These are phyloP conservation scores for Mercenaria mercenaria DNA, from an alignment of 1,140 invertebrate species.

Conservation along the genomic window DNA sequence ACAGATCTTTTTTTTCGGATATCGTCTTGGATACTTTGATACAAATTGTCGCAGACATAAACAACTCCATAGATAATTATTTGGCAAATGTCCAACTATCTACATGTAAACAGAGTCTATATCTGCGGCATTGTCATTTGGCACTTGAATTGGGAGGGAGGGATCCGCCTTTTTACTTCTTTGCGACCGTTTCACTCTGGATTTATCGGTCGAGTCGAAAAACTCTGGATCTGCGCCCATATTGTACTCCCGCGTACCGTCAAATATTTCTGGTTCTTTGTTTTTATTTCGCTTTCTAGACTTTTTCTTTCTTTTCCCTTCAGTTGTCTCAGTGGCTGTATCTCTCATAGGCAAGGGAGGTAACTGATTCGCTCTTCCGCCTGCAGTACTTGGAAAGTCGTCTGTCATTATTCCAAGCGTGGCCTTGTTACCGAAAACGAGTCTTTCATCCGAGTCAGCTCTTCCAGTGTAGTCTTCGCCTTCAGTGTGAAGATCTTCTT, in stretches of 20 bases:
- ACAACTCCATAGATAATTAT: too few relatives aligned
- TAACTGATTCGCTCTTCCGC: background rate
- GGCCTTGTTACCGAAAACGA: slow-evolving; percentile 43
- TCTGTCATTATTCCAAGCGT: slow-evolving; percentile 42
- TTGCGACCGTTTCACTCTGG: slow-evolving; percentile 72
- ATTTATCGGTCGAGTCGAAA: slow-evolving; percentile 67
- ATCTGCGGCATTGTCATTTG: slow-evolving; percentile 59
- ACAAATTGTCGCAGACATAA: too few relatives aligned
- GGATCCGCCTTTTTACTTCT: slow-evolving; percentile 67
- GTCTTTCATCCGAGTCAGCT: slow-evolving; percentile 9
- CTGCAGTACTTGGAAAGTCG: background rate
- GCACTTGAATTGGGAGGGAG: slow-evolving; percentile 69
- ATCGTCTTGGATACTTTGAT: too few relatives aligned
- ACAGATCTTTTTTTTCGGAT: too few relatives aligned
- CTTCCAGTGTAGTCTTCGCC: slow-evolving; percentile 20
- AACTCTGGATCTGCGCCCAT: slow-evolving; percentile 70
- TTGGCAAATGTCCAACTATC: background rate
- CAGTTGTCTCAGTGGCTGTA: slow-evolving; percentile 37
- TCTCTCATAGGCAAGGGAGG: slow-evolving; percentile 52
- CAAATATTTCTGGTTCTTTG: slow-evolving; percentile 73
- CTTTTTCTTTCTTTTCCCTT: slow-evolving; percentile 38
- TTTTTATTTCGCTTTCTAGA: slow-evolving; percentile 65
- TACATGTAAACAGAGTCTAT: background rate
- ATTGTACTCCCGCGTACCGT: slow-evolving; percentile 73
- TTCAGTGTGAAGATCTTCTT: slow-evolving; percentile 56